phyloP scores from a whole-genome alignment of 1,140 invertebrate species.

The Hypothenemus hampei region DNA sequence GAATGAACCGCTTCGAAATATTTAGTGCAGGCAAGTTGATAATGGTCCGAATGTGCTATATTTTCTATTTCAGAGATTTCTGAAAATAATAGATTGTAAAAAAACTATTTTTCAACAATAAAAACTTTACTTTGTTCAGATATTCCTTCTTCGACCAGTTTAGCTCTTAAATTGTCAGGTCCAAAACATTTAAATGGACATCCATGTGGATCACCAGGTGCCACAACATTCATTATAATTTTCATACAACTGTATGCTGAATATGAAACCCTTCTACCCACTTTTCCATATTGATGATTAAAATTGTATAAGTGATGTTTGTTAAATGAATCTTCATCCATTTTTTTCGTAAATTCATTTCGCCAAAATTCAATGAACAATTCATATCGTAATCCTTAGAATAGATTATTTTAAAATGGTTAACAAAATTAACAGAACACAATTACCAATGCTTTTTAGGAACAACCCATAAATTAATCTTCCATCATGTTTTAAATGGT shows the following conservation, averaged over 20 bases:
- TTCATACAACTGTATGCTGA: neutral
- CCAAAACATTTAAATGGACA: neutral
- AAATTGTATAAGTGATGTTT: neutral
- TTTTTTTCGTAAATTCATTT: neutral
- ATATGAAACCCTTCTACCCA: neutral
- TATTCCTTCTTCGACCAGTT: neutral
- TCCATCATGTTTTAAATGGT: neutral
- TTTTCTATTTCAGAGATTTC: too few species aligned
- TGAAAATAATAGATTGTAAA: too few species aligned
- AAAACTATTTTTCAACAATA: too few species aligned
- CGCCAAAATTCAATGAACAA: neutral
- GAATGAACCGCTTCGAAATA: conserved; percentile 80
- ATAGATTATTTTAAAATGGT: neutral
- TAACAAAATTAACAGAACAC: neutral
- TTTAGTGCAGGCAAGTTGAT: conserved; percentile 79
- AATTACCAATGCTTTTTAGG: neutral
- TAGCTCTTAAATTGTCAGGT: neutral
- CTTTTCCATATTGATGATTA: neutral
- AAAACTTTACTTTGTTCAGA: neutral
- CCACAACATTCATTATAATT: neutral
- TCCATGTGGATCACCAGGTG: neutral
- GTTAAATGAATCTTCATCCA: neutral
- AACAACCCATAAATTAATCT: neutral
- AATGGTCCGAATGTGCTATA: too few species aligned
- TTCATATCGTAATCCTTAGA: neutral